Conservation (phyloP, 37 sponge, comb jelly and placozoan genomes). For the Cladorhizidae sp. region DNA sequence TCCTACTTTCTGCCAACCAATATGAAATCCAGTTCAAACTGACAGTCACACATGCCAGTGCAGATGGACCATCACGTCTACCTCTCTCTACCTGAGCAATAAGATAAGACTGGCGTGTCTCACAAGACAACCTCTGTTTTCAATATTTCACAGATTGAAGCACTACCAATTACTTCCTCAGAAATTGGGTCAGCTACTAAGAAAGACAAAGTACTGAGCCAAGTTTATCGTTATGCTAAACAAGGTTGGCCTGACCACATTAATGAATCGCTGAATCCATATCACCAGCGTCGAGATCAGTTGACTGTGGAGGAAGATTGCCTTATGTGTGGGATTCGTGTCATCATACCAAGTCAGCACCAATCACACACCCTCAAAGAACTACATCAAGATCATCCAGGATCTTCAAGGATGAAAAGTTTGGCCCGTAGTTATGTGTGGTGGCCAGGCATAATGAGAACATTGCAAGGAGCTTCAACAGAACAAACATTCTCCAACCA, state of each 20-base stretch:
- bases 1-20: constrained; percentile 29
- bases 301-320: constrained; percentile 37
- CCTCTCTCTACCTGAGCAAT: background rate
- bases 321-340: constrained; percentile 45
- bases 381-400: constrained; percentile 39
- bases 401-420: too few species aligned
- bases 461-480: too few species aligned
- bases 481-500: too few species aligned
- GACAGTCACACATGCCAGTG: constrained; percentile 47
- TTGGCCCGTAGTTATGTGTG: too few species aligned
- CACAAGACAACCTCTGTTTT: background rate
- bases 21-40: constrained; percentile 47
- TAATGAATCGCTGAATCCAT: background rate
- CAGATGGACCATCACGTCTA: constrained; percentile 52
- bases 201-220: background rate
- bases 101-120: background rate
- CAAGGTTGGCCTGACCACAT: constrained; percentile 36
- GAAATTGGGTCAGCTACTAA: background rate
- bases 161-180: background rate
- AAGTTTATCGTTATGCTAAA: constrained; percentile 5
- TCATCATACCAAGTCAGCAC: constrained; percentile 21
- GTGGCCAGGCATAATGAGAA: too few species aligned
- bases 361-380: constrained; percentile 11
- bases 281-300: constrained; percentile 11
- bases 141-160: constrained; percentile 5